These are phyloP conservation scores for Ahaetulla prasina DNA, from an alignment of 2,113 vertebrate genomes.

Conservation along the genomic window DNA sequence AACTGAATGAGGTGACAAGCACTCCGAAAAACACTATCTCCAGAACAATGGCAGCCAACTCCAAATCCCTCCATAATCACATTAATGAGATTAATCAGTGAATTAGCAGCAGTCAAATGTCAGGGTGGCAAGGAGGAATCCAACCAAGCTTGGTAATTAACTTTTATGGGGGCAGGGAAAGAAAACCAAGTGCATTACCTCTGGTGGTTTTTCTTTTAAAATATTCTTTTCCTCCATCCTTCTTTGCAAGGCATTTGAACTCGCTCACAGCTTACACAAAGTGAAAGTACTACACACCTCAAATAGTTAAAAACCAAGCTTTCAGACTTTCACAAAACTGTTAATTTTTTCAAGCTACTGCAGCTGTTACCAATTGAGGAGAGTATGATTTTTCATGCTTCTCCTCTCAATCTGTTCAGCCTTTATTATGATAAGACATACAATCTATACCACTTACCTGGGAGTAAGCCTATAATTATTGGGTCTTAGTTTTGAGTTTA, in stretches of 20 bases:
- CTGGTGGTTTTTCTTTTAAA: constrained; percentile 27
- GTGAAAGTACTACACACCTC: constrained; percentile 10
- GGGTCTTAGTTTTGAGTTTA: not conserved
- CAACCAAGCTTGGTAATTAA: constrained; percentile 79
- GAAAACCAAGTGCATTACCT: not conserved
- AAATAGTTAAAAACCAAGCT: not conserved
- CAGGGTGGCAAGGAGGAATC: constrained; percentile 75
- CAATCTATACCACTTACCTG: not conserved
- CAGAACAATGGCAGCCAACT: constrained; percentile 78
- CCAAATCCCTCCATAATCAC: constrained; percentile 83
- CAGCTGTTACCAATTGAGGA: constrained; percentile 38
- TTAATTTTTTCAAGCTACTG: constrained; percentile 11
- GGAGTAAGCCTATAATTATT: not conserved
- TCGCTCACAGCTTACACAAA: constrained; percentile 9
- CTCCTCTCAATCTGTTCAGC: not conserved
- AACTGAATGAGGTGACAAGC: constrained; percentile 56
- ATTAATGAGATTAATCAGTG: constrained; percentile 89
- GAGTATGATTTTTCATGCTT: constrained; percentile 1
- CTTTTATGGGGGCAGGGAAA: constrained; percentile 60
- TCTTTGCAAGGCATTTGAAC: constrained; percentile 35
- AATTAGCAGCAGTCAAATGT: constrained; percentile 86
- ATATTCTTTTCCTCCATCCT: constrained; percentile 17
- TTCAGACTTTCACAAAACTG: not conserved
- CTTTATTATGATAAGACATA: constrained; percentile 15
- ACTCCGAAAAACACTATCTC: constrained; percentile 64